phyloP scores from a whole-genome alignment of 2,888 invertebrate species.

The Trachelus stipa region DNA sequence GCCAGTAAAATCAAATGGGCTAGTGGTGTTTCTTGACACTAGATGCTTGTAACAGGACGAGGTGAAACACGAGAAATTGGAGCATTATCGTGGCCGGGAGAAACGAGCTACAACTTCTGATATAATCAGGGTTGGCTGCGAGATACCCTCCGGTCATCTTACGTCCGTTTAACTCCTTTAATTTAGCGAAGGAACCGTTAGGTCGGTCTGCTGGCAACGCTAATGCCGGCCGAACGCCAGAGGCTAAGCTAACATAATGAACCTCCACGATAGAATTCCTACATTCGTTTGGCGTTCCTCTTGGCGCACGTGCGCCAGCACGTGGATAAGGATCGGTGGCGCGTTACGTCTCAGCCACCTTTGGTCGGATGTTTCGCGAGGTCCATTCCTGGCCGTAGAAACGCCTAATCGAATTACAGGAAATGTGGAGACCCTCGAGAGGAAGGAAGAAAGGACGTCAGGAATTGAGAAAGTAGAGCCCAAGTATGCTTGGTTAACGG shows the following conservation, averaged over 20 bases:
- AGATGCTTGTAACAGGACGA: neutral
- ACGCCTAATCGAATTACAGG: constrained; percentile 63
- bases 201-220: constrained; percentile 58
- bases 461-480: neutral
- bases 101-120: constrained; percentile 41
- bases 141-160: constrained; percentile 52
- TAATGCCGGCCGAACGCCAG: constrained; percentile 56
- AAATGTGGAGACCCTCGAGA: neutral
- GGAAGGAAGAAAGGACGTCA: neutral
- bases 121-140: constrained; percentile 46
- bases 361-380: neutral
- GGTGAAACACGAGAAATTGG: neutral
- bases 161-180: constrained; percentile 59
- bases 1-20: neutral
- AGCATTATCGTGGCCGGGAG: constrained; percentile 7
- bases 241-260: constrained; percentile 60
- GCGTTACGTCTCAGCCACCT: neutral
- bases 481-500: neutral
- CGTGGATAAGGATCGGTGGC: neutral
- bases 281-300: neutral
- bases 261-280: constrained; percentile 47
- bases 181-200: constrained; percentile 60
- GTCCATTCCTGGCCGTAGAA: constrained; percentile 35
- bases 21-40: neutral
- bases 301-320: neutral